Base-by-base conservation (phyloP, 1,140 invertebrate species). In the Portunus trituberculatus region DNA sequence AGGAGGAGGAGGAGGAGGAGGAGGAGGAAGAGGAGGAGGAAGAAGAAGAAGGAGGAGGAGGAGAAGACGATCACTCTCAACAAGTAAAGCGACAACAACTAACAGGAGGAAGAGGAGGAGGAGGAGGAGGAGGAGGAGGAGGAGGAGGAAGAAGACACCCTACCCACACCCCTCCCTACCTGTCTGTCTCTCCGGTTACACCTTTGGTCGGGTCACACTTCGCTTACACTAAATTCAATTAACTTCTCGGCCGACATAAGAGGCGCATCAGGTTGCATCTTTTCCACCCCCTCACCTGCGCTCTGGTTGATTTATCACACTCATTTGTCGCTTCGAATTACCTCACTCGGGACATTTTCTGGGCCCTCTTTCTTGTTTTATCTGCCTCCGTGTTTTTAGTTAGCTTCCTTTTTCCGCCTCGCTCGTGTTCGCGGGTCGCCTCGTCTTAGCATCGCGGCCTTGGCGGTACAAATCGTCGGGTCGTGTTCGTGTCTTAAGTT, bases 161-260 rank as follows among this genome's bases (percentile, higher is more conserved):
- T 20, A 25, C 16, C 20, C 67, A 12, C 67, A 1, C 67, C 67
- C 25, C 67, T 76, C 67, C 67, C 20, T n/a, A 76, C 67, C 67
- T 76, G 67, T 76, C 67, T 7, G 52, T 76, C 67, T 76, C 67
- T 76, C 67, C 12, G 67, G 67, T 76, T 76, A 76, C 67, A 76
- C 67, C 67, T 76, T 25, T n/a, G 25, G 25, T n/a, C n/a, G 67
- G 67, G 67, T 76, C 67, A 76, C 67, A 76, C 67, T 76, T 76
- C 67, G 20, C 67, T 76, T n/a, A 76, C 67, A 76, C n/a, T 76
- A 20, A 76, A 76, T 76, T 76, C 67, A 76, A 76, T 76, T 76
- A 76, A 76, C 67, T 76, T 76, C 67, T 76, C 67, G 67, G 67
- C 67, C 67, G 67, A 76, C 67, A 76, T 76, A 76, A 76, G 4